Evolutionary conservation across 2,113 vertebrate species (phyloP), one percentile per base, ranked within the genome.

Genomic region (Brevimyrus niger): DNA sequence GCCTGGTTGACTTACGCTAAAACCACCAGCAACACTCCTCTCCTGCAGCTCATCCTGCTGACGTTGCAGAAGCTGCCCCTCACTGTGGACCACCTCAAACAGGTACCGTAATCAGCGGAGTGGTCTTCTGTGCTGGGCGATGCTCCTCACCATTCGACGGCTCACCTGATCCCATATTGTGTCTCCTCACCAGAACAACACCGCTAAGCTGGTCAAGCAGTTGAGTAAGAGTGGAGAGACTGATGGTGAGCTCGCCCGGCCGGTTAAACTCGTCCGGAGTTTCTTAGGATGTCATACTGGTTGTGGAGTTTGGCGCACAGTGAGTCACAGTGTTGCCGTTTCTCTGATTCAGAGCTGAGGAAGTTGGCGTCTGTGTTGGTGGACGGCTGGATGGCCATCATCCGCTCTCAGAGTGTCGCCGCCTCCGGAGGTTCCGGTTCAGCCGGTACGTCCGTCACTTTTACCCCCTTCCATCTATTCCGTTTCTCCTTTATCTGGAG

Each of bases 151-250:
- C 7, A 19, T 42, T 7, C 42, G 73, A 38, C 35, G 0, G 73
- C 73, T 80, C 8, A 42, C 35, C 42, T 80, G 13, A 47, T 83
- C 3, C 35, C 19, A n/a, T 10, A 21, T 46, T 84, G 38, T 47
- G 0, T 58, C 44, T 5, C 38, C 35, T 38, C 8, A 31, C 0
- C 92, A 99, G 98, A 99, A 99, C 93, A 99, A 99, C 94, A 99
- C 98, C 0, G 98, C 98, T 44, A 99, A 99, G 91, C 92, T 99
- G 93, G 98, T 99, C 91, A 99, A 99, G 92, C 98, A 98, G 61
- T 96, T 99, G 89, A 98, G 97, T 94, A 99, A 99, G 90, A 96
- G 95, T 0, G 97, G 96, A 0, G 98, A 98, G 0, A 97, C 97
- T 38, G 98, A 98, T 94, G 98, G 98, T 99, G 69, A 90, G 95